Conservation (phyloP, 1,140 invertebrate species). For the Tribolium madens region DNA sequence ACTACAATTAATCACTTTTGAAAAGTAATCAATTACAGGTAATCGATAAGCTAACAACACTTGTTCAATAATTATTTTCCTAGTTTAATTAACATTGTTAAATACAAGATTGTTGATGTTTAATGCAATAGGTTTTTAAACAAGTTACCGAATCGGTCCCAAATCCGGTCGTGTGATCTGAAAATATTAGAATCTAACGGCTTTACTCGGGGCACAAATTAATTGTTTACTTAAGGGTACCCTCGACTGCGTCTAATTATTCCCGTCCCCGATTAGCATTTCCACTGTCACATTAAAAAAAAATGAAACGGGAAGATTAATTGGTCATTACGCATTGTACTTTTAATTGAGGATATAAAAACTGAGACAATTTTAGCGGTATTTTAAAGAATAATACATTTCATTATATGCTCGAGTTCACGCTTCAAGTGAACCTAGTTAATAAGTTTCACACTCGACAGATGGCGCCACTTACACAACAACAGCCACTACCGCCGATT, state of each 20-base stretch:
- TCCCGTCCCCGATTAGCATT: conserved; percentile 23
- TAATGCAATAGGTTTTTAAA: background rate
- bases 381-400: conserved; percentile 62
- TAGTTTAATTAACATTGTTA: conserved; percentile 44
- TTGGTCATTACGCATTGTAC: conserved; percentile 58
- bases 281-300: conserved; percentile 46
- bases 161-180: background rate
- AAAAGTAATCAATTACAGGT: conserved; percentile 46
- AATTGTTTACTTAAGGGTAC: conserved; percentile 23
- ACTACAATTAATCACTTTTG: conserved; percentile 43
- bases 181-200: conserved; percentile 20
- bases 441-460: conserved; percentile 53
- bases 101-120: conserved; percentile 40
- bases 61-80: conserved; percentile 44
- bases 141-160: background rate
- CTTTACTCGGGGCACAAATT: conserved; percentile 9
- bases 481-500: background rate
- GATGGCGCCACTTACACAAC: conserved; percentile 49
- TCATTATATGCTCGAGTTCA: conserved; percentile 60
- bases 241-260: conserved; percentile 4
- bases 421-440: conserved; percentile 54
- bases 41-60: conserved; percentile 45
- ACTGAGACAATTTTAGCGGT: conserved; percentile 61
- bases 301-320: conserved; percentile 52
- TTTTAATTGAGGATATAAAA: conserved; percentile 58